Evolutionary conservation across 2,888 invertebrate genomes (phyloP).

Genomic region (Heteromyza rotundicornis): DNA sequence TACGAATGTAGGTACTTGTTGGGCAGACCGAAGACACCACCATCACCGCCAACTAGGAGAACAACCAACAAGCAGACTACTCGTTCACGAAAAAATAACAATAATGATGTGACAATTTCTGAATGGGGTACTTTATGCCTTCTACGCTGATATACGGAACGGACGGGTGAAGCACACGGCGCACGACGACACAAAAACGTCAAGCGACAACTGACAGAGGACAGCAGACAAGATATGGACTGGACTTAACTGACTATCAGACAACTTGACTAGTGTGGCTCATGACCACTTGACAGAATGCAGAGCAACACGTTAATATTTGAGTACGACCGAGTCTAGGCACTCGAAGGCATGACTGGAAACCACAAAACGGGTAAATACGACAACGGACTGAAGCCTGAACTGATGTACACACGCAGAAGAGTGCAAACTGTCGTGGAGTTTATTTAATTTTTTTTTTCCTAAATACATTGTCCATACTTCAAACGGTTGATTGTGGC

Average conservation of each 20-base stretch:
- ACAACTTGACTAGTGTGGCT: conserved; percentile 19
- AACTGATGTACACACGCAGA: too few relatives aligned
- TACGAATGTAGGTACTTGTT: not conserved
- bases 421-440: too few relatives aligned
- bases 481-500: too few relatives aligned
- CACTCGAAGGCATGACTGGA: not conserved
- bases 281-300: conserved; percentile 33
- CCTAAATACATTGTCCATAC: too few relatives aligned
- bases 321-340: not conserved
- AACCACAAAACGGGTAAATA: too few relatives aligned
- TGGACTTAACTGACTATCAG: not conserved
- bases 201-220: conserved; percentile 14
- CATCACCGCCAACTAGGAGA: not conserved
- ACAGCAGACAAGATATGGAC: conserved; percentile 23
- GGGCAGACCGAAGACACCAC: not conserved
- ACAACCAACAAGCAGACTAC: not conserved
- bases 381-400: too few relatives aligned
- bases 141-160: conserved; percentile 12
- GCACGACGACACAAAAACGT: conserved; percentile 4
- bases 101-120: conserved; percentile 55
- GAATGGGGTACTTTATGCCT: conserved; percentile 46
- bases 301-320: not conserved
- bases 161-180: not conserved
- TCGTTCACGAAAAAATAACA: conserved; percentile 43
- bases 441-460: too few relatives aligned